These are phyloP conservation scores for Muntiacus muntjak DNA, from an alignment of 2,113 vertebrate genomes.

Conservation along the genomic window DNA sequence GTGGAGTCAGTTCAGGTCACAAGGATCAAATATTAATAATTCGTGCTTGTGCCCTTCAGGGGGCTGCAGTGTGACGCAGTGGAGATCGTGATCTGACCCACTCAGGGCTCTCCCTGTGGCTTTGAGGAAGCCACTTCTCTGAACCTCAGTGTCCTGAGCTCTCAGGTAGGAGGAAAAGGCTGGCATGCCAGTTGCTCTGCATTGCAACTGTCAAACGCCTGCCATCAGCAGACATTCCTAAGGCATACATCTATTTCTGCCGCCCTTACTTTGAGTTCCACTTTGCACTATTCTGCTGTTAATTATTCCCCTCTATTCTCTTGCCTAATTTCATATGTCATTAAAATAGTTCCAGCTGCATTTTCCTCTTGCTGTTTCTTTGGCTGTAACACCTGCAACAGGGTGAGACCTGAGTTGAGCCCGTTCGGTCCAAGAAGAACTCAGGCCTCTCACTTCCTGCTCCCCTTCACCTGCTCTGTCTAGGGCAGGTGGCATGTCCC, in stretches of 20 bases:
- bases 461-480: background rate
- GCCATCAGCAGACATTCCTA: rapidly evolving
- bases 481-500: background rate
- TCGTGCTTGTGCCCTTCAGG: background rate
- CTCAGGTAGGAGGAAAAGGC: too few relatives aligned
- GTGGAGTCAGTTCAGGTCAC: background rate
- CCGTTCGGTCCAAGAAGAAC: background rate
- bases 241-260: background rate
- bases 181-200: background rate
- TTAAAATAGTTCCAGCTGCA: background rate
- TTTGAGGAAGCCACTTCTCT: background rate
- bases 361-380: background rate
- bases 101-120: background rate
- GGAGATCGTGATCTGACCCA: background rate
- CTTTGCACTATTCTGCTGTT: background rate
- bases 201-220: too few relatives aligned
- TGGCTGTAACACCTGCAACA: background rate
- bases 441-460: rapidly evolving
- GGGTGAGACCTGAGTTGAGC: background rate
- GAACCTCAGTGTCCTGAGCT: background rate
- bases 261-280: background rate
- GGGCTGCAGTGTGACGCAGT: background rate
- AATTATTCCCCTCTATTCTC: background rate
- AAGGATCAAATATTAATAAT: background rate
- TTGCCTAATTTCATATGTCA: background rate